Evolutionary conservation across 2,113 vertebrate genomes (phyloP).

Genomic region (Alouatta palliata): DNA sequence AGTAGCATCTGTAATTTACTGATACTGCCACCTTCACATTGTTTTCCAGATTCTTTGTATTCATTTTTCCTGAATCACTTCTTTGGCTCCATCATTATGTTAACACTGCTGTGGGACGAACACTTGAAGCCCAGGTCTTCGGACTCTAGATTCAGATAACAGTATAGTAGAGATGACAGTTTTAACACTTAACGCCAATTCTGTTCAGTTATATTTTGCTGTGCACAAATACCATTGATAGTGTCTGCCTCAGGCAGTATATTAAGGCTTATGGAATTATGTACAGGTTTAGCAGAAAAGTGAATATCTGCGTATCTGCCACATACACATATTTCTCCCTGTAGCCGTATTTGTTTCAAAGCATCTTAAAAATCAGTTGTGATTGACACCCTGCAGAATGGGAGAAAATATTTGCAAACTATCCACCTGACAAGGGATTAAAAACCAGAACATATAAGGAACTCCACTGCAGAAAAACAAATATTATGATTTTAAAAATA

Average conservation of each 20-base stretch:
- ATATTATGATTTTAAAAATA: neutral
- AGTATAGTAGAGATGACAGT: neutral
- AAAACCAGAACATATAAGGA: neutral
- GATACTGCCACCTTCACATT: neutral
- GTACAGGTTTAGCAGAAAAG: conserved; percentile 4
- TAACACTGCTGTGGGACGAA: neutral
- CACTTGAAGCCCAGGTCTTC: neutral
- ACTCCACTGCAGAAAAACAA: neutral
- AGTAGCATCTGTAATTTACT: neutral
- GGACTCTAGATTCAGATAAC: neutral
- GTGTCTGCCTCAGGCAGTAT: neutral
- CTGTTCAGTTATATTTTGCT: neutral
- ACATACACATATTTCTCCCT: neutral
- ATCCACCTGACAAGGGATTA: neutral
- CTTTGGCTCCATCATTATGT: neutral
- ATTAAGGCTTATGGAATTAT: neutral
- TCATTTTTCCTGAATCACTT: neutral
- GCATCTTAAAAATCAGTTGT: neutral
- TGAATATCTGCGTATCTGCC: neutral
- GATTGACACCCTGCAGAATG: neutral
- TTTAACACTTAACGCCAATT: neutral
- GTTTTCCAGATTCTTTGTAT: neutral
- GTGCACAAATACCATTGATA: neutral
- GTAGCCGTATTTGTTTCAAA: neutral
- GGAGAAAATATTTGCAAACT: neutral